phyloP scores from a whole-genome alignment of 1,140 invertebrate genomes.

The Diorhabda sublineata region DNA sequence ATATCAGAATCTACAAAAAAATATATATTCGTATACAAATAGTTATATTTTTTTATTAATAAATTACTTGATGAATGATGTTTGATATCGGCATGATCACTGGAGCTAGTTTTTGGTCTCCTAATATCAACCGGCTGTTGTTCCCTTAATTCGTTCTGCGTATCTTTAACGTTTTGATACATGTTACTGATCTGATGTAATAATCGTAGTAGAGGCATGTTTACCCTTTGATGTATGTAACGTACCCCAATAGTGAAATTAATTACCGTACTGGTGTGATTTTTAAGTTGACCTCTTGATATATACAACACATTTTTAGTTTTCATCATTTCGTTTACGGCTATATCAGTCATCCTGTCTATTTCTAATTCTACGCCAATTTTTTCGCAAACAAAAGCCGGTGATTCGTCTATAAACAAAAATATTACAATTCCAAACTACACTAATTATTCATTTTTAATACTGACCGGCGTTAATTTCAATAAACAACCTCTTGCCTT shows the following conservation, averaged over 20 bases:
- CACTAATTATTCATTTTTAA: background rate
- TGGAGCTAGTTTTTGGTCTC: slow-evolving; percentile 41
- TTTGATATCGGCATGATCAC: slow-evolving; percentile 42
- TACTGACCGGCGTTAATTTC: slow-evolving; percentile 34
- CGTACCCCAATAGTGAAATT: slow-evolving; percentile 79
- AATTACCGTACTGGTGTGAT: slow-evolving; percentile 81
- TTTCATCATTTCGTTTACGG: slow-evolving; percentile 77
- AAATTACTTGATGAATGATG: slow-evolving; percentile 36
- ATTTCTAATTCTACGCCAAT: slow-evolving; percentile 85
- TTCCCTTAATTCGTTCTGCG: slow-evolving; percentile 80
- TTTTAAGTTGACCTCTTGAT: slow-evolving; percentile 80
- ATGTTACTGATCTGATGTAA: slow-evolving; percentile 96
- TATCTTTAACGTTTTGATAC: slow-evolving; percentile 96
- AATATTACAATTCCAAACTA: background rate
- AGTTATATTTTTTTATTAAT: background rate
- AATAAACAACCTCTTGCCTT: slow-evolving; percentile 42
- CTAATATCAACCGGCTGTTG: slow-evolving; percentile 50
- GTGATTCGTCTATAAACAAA: slow-evolving; percentile 58
- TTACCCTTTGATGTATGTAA: slow-evolving; percentile 87
- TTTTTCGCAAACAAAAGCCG: slow-evolving; percentile 88
- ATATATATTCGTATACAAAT: slow-evolving; percentile 6
- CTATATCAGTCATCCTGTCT: slow-evolving; percentile 84
- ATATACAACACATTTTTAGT: slow-evolving; percentile 79
- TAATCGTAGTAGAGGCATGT: slow-evolving; percentile 90
- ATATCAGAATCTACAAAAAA: slow-evolving; percentile 16